Conservation (phyloP, 2,113 vertebrate species). For the Petromus typicus region DNA sequence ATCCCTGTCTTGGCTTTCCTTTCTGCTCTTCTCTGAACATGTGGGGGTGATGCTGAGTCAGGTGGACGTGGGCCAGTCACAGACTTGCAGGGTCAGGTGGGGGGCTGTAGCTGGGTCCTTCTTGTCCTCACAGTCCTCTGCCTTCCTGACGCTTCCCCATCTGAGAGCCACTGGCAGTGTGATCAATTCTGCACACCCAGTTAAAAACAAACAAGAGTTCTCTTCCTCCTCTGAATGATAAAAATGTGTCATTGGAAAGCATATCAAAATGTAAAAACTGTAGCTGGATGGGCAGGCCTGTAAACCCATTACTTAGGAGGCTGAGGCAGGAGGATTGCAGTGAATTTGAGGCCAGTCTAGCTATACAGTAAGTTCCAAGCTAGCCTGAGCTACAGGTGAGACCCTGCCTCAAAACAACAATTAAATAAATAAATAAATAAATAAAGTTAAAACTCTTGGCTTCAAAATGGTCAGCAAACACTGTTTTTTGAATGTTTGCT, state of each 20-base stretch:
- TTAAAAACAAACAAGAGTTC: background rate
- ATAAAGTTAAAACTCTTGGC: background rate
- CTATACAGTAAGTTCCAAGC: no score
- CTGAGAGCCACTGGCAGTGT: background rate
- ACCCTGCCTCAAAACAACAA: background rate
- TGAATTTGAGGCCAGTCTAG: background rate
- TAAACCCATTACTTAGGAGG: background rate
- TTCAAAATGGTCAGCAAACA: background rate
- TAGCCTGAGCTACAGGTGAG: background rate
- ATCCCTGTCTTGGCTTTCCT: background rate
- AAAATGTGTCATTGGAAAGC: conserved; percentile 7
- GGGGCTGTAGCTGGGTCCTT: background rate
- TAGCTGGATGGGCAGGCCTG: background rate
- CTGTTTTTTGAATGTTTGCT: no score
- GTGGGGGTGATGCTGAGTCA: background rate
- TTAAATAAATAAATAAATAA: background rate
- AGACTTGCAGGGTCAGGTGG: background rate
- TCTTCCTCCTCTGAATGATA: background rate
- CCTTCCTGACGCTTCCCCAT: background rate
- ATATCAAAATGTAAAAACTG: background rate
- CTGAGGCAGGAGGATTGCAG: background rate
- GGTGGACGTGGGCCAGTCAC: background rate
- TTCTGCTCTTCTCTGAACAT: background rate
- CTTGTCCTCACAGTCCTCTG: background rate
- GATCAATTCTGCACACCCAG: background rate